Evolutionary conservation across 2,797 vertebrate species (phyloP).

Genomic region (Parauchenoglanis punctatus): DNA sequence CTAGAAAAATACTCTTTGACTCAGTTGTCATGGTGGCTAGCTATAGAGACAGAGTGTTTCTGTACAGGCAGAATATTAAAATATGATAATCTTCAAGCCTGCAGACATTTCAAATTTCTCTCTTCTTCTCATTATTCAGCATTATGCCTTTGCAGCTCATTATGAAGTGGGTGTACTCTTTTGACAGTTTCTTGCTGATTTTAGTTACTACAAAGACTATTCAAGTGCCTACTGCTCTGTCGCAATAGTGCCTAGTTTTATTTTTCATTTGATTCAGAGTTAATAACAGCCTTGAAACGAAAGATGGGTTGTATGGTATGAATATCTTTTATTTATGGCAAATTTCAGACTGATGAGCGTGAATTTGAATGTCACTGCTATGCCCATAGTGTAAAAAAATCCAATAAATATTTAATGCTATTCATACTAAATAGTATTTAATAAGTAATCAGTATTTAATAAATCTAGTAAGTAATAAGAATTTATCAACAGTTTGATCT

Average conservation of each 20-base stretch:
- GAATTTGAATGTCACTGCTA: slow-evolving; percentile 7
- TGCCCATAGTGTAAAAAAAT: not conserved
- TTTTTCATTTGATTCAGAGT: slow-evolving; percentile 19
- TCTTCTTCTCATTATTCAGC: slow-evolving; percentile 68
- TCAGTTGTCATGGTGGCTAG: slow-evolving; percentile 22
- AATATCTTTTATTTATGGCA: slow-evolving; percentile 11
- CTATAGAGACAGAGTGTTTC: slow-evolving; percentile 8
- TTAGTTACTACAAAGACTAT: slow-evolving; percentile 55
- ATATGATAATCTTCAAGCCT: slow-evolving; percentile 10
- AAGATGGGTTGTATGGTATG: slow-evolving; percentile 49
- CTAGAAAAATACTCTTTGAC: slow-evolving; percentile 1
- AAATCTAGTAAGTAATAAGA: not conserved
- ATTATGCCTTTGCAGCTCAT: slow-evolving; percentile 63
- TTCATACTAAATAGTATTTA: not conserved
- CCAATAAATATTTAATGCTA: not conserved
- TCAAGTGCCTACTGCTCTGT: slow-evolving; percentile 26
- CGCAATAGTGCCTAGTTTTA: slow-evolving; percentile 17
- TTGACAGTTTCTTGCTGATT: slow-evolving; percentile 64
- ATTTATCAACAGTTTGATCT: not conserved
- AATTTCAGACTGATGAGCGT: slow-evolving; percentile 17
- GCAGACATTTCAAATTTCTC: not conserved
- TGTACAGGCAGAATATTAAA: slow-evolving; percentile 9
- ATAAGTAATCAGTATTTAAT: not conserved
- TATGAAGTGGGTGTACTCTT: slow-evolving; percentile 65
- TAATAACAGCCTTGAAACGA: slow-evolving; percentile 7